Base-by-base conservation (phyloP, 2,888 invertebrate species). In the Salpingus planirostris region DNA sequence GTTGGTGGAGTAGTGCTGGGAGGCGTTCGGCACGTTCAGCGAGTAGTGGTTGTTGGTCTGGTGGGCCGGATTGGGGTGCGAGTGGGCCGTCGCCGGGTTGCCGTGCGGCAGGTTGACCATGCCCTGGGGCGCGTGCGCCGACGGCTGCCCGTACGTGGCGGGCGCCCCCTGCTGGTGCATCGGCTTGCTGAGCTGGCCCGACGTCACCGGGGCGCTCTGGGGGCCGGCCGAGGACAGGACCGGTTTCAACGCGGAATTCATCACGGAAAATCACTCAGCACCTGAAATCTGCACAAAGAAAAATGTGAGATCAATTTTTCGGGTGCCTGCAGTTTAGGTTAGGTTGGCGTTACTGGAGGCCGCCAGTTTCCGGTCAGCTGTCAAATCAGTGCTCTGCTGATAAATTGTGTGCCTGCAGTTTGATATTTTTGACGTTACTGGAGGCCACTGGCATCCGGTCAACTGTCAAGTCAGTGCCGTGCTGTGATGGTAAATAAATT, bases 171-270 rank as follows among this genome's bases (percentile, higher is more conserved):
- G 60, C 2, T 56, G 52, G 52, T 58, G 60, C 55, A 59, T 57
- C 11, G 57, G 53, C 40, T 62, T 62, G 30, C 31, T 39, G 25
- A 57, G 34, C 29, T 50, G 55, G n/a, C n/a, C n/a, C 11, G 50
- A 39, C 13, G 54, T 41, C 27, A 51, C 52, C 14, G 54, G 33
- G 13, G 59, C 42, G 41, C 51, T 57, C 62, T 69, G 62, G 57
- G 66, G 60, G 27, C 52, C 50, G 15, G 58, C 42, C 62, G 71
- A 66, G 46, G 72, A 65, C 53, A 73, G 56, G 54, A 69, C 72
- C 59, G 74, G 73, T 65, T 74, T 74, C 62, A 74, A 61, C 57
- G 73, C 71, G 55, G 74, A 73, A 67, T 73, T 75, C 75, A 75
- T 74, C 60, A 60, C 65, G 62, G 55, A 54, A 54, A n/a, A n/a